These are phyloP conservation scores for Porites evermanni DNA, from an alignment of 92 coral and sea anemone species.

Conservation along the genomic window DNA sequence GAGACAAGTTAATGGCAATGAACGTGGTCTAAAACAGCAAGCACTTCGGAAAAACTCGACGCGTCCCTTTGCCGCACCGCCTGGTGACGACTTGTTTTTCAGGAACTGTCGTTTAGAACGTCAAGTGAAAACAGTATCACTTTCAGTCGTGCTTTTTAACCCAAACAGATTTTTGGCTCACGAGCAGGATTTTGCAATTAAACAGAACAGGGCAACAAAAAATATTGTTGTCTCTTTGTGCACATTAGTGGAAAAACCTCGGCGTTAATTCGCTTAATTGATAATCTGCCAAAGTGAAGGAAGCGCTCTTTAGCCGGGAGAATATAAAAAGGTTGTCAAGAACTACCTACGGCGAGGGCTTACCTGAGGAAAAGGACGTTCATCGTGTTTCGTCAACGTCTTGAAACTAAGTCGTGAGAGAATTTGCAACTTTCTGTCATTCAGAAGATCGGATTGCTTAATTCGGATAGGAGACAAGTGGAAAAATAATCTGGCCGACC, in stretches of 20 bases:
- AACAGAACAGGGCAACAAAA: constrained; percentile 4
- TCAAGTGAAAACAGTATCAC: not conserved
- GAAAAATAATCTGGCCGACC: not conserved
- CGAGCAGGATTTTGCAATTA: not conserved
- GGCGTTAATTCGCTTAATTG: constrained; percentile 43
- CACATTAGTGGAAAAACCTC: constrained; percentile 16
- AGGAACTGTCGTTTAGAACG: not conserved
- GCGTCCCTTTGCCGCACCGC: constrained; percentile 22
- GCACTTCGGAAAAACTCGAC: constrained; percentile 8
- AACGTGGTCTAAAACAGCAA: constrained; percentile 21
- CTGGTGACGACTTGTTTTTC: not conserved
- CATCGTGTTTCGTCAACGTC: constrained; percentile 21
- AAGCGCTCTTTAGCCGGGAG: constrained; percentile 37
- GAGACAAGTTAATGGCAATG: constrained; percentile 18
- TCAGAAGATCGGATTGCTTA: constrained; percentile 28
- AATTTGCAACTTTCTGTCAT: constrained; percentile 26
- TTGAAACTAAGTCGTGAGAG: constrained; percentile 23
- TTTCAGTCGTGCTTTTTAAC: no score
- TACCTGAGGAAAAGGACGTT: not conserved
- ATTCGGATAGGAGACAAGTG: not conserved
- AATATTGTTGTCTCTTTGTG: not conserved
- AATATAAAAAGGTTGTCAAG: constrained; percentile 1
- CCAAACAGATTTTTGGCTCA: no score
- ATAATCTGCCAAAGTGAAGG: constrained; percentile 14
- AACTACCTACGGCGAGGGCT: not conserved